Evolutionary conservation across 2,797 vertebrate genomes (phyloP), one percentile per base, ranked within the genome.

Genomic region (Lateolabrax maculatus): DNA sequence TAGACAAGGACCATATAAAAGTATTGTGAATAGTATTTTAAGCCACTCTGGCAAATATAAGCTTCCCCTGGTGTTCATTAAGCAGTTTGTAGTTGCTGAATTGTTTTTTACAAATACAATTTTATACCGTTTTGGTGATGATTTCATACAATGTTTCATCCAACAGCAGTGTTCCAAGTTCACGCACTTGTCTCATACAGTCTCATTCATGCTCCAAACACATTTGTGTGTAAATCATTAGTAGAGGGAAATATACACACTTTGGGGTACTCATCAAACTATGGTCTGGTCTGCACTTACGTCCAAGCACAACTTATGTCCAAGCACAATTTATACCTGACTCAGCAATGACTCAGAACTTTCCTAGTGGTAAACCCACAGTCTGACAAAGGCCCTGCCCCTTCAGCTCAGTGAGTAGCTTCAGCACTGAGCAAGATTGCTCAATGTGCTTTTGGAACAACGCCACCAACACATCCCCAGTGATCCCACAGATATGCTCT

Each of bases 351-450:
- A 48, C 48, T 64, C 53, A 44, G 18, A 57, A 29, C 34, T 60
- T 68, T 65, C 18, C 43, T 41, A 1, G 11, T 19, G 37, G 44
- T 60, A 29, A 43, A 64, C 37, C 37, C 43, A 12, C 44, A 39
- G 9, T 63, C 65, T 58, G 62, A 77, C 69, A 25, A 55, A n/a
- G 73, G 48, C 48, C n/a, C 73, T 52, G 48, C 5, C 53, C 36
- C 72, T 61, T 51, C 41, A 53, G 70, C 75, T 71, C 68, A 36
- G 48, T 19, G 27, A 58, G 56, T 2, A 60, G 64, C 36, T 64
- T 61, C n/a, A 52, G 36, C 39, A 43, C 44, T 25, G 18, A 55
- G 34, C 27, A 36, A n/a, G 1, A 19, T 52, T 67, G 79, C 64
- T 78, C 6, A 44, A 6, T 51, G 39, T 72, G 48, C 37, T 69